A percentile compares a stretch with the other conserved stretches of the same genome.
These are phyloP conservation scores for Irena cyanogastra DNA, from an alignment of 2,113 vertebrate species.

Conservation along the genomic window DNA sequence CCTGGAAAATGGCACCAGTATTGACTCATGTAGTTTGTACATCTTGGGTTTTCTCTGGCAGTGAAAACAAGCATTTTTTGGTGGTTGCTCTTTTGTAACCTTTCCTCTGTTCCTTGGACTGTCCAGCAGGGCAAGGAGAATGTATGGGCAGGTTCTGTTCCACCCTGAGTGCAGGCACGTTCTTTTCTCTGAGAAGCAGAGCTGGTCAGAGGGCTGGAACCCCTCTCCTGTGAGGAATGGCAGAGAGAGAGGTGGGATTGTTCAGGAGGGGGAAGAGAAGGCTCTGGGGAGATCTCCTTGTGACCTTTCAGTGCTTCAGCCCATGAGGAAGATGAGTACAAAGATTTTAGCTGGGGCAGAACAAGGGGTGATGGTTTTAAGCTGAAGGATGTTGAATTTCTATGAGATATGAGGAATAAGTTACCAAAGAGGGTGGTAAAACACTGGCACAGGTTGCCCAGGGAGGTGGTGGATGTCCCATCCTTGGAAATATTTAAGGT, in stretches of 20 bases:
- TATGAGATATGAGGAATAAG: background rate
- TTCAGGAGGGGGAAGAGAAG: background rate
- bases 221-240: background rate
- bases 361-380: background rate
- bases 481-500: background rate
- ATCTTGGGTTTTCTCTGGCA: background rate
- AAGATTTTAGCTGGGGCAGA: background rate
- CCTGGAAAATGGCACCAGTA: background rate
- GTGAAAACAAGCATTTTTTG: background rate
- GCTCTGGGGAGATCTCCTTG: background rate
- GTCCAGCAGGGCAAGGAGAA: background rate
- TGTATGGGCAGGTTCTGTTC: background rate
- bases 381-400: background rate
- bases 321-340: background rate
- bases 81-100: background rate
- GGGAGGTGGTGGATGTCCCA: background rate
- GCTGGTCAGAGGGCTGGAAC: background rate
- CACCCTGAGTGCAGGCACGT: background rate
- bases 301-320: background rate
- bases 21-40: background rate
- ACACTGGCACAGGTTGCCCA: background rate
- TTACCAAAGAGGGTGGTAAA: background rate
- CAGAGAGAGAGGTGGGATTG: background rate
- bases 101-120: background rate
- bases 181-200: background rate